Base-by-base conservation (phyloP, 2,797 vertebrate genomes). In the Myotis daubentonii region DNA sequence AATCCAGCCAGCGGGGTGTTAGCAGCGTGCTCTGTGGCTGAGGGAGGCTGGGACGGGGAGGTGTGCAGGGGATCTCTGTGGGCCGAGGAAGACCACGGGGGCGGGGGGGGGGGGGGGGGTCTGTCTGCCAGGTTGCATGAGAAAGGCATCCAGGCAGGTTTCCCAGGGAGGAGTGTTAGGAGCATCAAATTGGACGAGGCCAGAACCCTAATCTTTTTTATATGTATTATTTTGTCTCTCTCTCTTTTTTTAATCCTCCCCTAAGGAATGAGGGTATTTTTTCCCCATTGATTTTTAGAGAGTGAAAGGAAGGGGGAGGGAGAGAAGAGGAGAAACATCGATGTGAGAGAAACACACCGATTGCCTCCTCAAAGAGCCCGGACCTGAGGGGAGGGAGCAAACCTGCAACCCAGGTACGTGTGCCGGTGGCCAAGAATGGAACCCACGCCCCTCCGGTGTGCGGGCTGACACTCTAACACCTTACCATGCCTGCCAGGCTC, bases 361-460 rank as follows among this genome's bases (percentile, higher is more conserved):
- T 33, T 65, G 62, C 30, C 6, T 33, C 30, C 30, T n/a, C 15
- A 3, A 65, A 8, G 62, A 65, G 57, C 30, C 30, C 30, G 1
- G 1, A n/a, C 62, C 30, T 13, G 57, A n/a, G 30, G 62, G 62
- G 15, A n/a, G 30, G 62, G 62, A 4, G 17, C 0, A 7, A 65
- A 65, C 7, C 30, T 62, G 30, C 62, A n/a, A 65, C 30, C 62
- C 30, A 65, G 30, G 62, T 33, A 33, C 3, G 3, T 33, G 62
- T 62, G 25, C 62, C 62, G 6, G 8, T n/a, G 16, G 15, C 15
- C 30, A n/a, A 2, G 62, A 17, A 8, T 19, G 15, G 30, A 65
- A 8, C 16, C 30, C 62, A n/a, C 13, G 0, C 3, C 62, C 15
- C 30, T 17, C 30, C 0, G 15, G 30, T 65, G 30, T 17, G 16